Conservation (phyloP, 2,797 vertebrate species). For the Pseudocheirus occidentalis region DNA sequence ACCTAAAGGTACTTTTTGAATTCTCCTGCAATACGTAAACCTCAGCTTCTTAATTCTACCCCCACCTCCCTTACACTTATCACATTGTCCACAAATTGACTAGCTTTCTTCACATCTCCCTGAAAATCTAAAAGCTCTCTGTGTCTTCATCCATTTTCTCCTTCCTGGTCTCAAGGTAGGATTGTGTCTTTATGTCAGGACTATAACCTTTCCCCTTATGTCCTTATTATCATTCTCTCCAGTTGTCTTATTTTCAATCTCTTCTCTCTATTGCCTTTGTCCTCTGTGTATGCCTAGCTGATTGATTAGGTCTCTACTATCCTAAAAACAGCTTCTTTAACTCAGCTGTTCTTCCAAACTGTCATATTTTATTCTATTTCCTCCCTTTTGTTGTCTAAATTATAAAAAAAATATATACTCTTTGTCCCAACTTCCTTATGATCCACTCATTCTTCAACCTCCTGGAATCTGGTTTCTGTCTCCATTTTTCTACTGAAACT, state of each 20-base stretch:
- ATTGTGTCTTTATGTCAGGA: not conserved
- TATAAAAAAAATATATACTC: no score
- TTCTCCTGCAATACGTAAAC: not conserved
- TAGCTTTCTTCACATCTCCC: not conserved
- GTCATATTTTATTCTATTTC: no score
- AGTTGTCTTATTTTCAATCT: not conserved
- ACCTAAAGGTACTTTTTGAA: not conserved
- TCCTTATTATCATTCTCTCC: not conserved
- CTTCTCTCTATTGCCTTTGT: not conserved
- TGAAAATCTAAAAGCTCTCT: not conserved
- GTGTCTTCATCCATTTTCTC: not conserved
- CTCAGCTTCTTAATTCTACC: not conserved
- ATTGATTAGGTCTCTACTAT: no score
- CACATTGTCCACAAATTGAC: not conserved
- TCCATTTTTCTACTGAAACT: no score
- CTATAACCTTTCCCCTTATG: not conserved
- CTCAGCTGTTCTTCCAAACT: no score
- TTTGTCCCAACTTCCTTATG: no score
- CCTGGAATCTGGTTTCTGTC: no score
- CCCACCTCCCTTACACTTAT: not conserved
- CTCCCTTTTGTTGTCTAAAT: no score
- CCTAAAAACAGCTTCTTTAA: no score
- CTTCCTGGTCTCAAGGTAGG: not conserved
- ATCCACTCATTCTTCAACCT: no score
- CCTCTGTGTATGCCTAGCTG: not conserved